Conservation (phyloP, 2,113 vertebrate species). For the Leptocoma aspasia region DNA sequence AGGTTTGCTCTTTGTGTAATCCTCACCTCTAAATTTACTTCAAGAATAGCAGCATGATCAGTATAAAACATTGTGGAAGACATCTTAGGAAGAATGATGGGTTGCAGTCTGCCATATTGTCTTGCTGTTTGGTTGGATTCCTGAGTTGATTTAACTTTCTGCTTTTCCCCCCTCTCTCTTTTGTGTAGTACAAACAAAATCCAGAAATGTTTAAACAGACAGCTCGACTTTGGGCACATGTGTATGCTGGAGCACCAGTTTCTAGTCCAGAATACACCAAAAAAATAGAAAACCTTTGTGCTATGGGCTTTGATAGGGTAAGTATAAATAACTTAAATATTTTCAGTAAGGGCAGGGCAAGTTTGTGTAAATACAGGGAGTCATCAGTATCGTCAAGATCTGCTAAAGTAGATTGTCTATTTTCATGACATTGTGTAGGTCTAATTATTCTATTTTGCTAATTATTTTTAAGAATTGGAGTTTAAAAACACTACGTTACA, state of each 20-base stretch:
- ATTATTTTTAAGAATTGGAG: not conserved
- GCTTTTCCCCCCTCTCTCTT: not conserved
- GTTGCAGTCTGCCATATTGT: not conserved
- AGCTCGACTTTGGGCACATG: slow-evolving; percentile 94
- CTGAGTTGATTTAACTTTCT: slow-evolving; percentile 19
- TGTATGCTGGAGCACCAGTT: slow-evolving; percentile 93
- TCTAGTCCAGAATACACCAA: slow-evolving; percentile 95
- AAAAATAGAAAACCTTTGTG: slow-evolving; percentile 99
- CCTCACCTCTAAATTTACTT: not conserved
- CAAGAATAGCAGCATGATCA: not conserved
- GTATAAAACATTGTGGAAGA: not conserved
- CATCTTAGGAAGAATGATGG: not conserved
- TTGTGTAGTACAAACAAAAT: slow-evolving; percentile 95
- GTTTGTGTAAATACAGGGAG: not conserved
- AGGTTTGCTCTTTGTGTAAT: not conserved
- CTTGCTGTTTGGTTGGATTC: not conserved
- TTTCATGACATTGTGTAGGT: not conserved
- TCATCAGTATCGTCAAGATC: not conserved
- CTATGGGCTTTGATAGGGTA: slow-evolving; percentile 99
- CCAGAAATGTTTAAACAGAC: slow-evolving; percentile 99
- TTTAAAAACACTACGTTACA: not conserved
- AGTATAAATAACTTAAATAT: slow-evolving; percentile 54
- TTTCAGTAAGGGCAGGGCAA: not conserved
- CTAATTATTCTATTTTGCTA: not conserved
- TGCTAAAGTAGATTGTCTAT: not conserved